These are phyloP conservation scores for Macrobrachium rosenbergii DNA, from an alignment of 1,140 invertebrate genomes.

Conservation along the genomic window DNA sequence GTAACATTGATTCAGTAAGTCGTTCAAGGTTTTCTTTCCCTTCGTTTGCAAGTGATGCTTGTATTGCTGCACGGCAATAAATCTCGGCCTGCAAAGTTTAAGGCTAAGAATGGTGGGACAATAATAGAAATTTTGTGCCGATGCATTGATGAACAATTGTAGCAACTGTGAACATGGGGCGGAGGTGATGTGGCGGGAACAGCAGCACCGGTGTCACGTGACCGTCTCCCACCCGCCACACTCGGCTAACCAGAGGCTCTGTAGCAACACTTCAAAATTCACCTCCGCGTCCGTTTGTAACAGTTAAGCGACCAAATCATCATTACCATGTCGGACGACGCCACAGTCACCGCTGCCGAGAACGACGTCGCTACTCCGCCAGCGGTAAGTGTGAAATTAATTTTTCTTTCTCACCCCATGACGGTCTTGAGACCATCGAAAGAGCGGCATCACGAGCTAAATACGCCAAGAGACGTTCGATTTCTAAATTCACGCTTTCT, in stretches of 20 bases:
- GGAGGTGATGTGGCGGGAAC: slow-evolving; percentile 52
- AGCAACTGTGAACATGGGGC: slow-evolving; percentile 24
- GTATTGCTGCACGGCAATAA: no score
- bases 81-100: no score
- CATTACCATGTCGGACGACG: slow-evolving; percentile 57
- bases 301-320: slow-evolving; percentile 56
- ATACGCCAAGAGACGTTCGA: slow-evolving; percentile 48
- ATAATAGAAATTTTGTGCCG: not conserved
- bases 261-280: slow-evolving; percentile 60
- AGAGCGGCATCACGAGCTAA: slow-evolving; percentile 41
- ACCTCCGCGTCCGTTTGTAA: slow-evolving; percentile 44
- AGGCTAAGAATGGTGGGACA: not conserved
- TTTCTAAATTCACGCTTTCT: slow-evolving; percentile 49
- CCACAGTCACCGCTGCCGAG: slow-evolving; percentile 48
- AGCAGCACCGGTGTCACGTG: slow-evolving; percentile 55
- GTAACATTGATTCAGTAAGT: not conserved
- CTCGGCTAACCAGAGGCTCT: slow-evolving; percentile 42
- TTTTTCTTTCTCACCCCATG: slow-evolving; percentile 53
- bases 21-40: no score
- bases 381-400: slow-evolving; percentile 55
- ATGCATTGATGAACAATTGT: not conserved
- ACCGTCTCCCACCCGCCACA: slow-evolving; percentile 54
- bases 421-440: slow-evolving; percentile 39
- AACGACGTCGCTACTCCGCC: slow-evolving; percentile 40
- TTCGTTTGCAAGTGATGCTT: no score